Percentiles rank a stretch among this genome's conserved stretches.
These are phyloP conservation scores for Podotricha telesiphe DNA, from an alignment of 2,888 invertebrate genomes.

Conservation along the genomic window DNA sequence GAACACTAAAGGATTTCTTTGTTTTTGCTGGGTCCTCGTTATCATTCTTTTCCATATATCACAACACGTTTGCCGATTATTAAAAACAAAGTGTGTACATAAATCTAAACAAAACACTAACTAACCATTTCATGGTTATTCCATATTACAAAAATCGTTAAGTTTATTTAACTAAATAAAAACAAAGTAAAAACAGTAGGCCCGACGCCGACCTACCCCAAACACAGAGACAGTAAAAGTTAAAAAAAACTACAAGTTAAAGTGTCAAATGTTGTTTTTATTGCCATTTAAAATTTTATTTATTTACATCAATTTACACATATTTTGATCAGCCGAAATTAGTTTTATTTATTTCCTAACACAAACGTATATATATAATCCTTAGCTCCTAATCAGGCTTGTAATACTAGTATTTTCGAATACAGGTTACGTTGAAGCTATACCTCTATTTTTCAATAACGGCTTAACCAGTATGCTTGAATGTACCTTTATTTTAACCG, in stretches of 20 bases:
- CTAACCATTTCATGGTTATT: conserved; percentile 44
- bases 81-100: conserved; percentile 24
- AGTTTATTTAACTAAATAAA: conserved; percentile 45
- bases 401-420: too few relatives aligned
- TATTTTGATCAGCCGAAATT: neutral
- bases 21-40: conserved; percentile 51
- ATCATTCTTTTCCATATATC: conserved; percentile 47
- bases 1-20: conserved; percentile 87
- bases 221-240: conserved; percentile 35
- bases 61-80: conserved; percentile 36
- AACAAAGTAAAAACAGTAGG: conserved; percentile 46
- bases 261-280: neutral
- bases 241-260: conserved; percentile 3
- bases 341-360: neutral
- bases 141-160: conserved; percentile 35
- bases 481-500: too few relatives aligned
- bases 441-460: too few relatives aligned
- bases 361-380: too few relatives aligned
- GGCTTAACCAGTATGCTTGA: too few relatives aligned
- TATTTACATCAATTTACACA: neutral
- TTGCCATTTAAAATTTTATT: neutral
- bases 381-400: too few relatives aligned
- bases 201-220: conserved; percentile 46
- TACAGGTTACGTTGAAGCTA: too few relatives aligned
- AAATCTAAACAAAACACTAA: conserved; percentile 32